Evolutionary conservation across 1,140 invertebrate genomes (phyloP).

Genomic region (Bemisia tabaci): DNA sequence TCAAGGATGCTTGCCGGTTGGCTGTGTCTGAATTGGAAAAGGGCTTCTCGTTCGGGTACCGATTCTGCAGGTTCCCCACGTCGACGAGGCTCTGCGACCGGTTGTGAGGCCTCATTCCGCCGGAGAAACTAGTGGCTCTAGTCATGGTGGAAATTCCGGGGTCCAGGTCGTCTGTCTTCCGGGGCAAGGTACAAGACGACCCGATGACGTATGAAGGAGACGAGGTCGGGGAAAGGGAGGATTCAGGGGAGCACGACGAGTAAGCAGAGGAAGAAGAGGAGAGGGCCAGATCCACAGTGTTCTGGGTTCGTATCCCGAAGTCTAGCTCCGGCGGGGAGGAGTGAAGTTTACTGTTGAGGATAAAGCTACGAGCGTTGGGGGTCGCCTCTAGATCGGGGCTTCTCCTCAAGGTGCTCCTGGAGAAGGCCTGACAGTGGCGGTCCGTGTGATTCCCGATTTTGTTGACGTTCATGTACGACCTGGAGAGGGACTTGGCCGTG

Average conservation of each 20-base stretch:
- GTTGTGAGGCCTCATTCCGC: slow-evolving; percentile 22
- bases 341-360: slow-evolving; percentile 16
- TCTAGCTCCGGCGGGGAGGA: slow-evolving; percentile 16
- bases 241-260: slow-evolving; percentile 22
- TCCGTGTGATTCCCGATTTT: not conserved
- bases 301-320: slow-evolving; percentile 28
- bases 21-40: not conserved
- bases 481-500: slow-evolving; percentile 7
- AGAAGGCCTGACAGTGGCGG: not conserved
- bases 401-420: not conserved
- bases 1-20: slow-evolving; percentile 33
- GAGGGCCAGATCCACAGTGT: slow-evolving; percentile 30
- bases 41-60: slow-evolving; percentile 10
- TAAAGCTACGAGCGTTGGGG: slow-evolving; percentile 12
- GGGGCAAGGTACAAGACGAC: slow-evolving; percentile 18
- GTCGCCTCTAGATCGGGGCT: not conserved
- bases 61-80: slow-evolving; percentile 22
- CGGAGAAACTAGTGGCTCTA: slow-evolving; percentile 39
- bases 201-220: slow-evolving; percentile 17
- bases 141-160: slow-evolving; percentile 23
- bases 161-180: slow-evolving; percentile 16
- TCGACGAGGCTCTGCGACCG: slow-evolving; percentile 36
- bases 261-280: slow-evolving; percentile 20
- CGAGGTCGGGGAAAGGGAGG: slow-evolving; percentile 28
- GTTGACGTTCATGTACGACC: slow-evolving; percentile 15